Percentiles rank a stretch among this genome's conserved stretches.
Evolutionary conservation across 2,888 invertebrate genomes (phyloP).

Genomic region (Thalpophila matura): DNA sequence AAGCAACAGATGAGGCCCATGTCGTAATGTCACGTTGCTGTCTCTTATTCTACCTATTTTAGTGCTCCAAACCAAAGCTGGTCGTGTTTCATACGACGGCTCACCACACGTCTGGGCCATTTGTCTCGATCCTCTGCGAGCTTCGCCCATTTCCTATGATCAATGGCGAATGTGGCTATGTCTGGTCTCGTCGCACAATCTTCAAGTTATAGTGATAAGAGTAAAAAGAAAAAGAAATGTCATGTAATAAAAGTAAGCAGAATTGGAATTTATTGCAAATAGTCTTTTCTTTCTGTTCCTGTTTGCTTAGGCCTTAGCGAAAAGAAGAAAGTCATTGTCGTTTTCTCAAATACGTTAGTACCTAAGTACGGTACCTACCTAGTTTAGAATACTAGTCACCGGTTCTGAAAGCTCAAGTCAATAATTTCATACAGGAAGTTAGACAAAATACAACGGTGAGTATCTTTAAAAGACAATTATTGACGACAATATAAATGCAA

Average conservation of each 20-base stretch:
- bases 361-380: no score
- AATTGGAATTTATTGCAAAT: slow-evolving; percentile 37
- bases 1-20: neutral
- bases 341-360: slow-evolving; percentile 1
- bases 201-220: slow-evolving; percentile 44
- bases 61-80: slow-evolving; percentile 26
- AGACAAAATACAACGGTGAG: no score
- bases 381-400: no score
- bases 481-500: no score
- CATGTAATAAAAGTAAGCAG: neutral
- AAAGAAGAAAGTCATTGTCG: neutral
- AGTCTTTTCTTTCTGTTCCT: slow-evolving; percentile 9
- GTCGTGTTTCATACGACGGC: slow-evolving; percentile 53
- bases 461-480: no score
- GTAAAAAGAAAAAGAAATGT: slow-evolving; percentile 21
- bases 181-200: slow-evolving; percentile 45
- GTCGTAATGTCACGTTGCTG: slow-evolving; percentile 11
- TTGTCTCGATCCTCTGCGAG: slow-evolving; percentile 56
- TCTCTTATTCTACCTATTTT: slow-evolving; percentile 18
- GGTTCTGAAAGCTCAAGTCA: no score
- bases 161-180: slow-evolving; percentile 54
- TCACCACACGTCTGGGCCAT: slow-evolving; percentile 56
- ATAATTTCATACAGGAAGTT: no score
- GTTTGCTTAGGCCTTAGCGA: neutral
- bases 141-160: slow-evolving; percentile 56